These are phyloP conservation scores for Pterocles burchelli DNA, from an alignment of 2,113 vertebrate species.

Conservation along the genomic window DNA sequence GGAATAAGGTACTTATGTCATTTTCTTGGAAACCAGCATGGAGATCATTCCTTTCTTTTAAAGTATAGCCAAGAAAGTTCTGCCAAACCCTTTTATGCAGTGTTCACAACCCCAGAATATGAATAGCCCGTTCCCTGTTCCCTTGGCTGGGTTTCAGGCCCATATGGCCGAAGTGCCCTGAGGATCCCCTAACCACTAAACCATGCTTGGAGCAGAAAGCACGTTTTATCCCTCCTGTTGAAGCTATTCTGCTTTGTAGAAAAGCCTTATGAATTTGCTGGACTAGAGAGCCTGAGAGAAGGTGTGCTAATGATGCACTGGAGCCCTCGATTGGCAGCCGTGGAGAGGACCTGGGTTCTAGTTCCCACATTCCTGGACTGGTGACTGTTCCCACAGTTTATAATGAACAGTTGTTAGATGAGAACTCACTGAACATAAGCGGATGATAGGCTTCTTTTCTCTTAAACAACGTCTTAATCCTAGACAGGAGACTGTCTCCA, in stretches of 20 bases:
- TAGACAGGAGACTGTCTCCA: not conserved
- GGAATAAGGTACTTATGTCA: slow-evolving; percentile 63
- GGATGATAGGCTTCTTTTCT: not conserved
- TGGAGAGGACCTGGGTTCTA: not conserved
- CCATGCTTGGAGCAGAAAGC: not conserved
- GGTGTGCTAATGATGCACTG: not conserved
- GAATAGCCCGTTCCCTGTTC: not conserved
- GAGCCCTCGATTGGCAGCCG: fast-evolving
- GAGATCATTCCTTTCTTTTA: slow-evolving; percentile 42
- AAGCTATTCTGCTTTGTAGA: not conserved
- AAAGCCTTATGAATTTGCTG: not conserved
- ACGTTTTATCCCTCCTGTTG: not conserved
- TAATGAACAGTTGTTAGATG: not conserved
- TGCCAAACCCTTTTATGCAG: slow-evolving; percentile 40
- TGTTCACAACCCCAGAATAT: not conserved
- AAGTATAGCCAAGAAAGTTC: slow-evolving; percentile 45
- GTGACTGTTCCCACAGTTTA: not conserved
- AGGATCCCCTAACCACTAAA: slow-evolving; percentile 45
- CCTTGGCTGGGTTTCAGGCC: not conserved
- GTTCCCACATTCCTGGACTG: not conserved
- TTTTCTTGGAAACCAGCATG: slow-evolving; percentile 52
- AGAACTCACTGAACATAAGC: not conserved
- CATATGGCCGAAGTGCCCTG: not conserved
- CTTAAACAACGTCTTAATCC: not conserved
- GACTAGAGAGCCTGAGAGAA: not conserved